Base-by-base conservation (phyloP, 2,888 invertebrate species). In the Spialia ferax region DNA sequence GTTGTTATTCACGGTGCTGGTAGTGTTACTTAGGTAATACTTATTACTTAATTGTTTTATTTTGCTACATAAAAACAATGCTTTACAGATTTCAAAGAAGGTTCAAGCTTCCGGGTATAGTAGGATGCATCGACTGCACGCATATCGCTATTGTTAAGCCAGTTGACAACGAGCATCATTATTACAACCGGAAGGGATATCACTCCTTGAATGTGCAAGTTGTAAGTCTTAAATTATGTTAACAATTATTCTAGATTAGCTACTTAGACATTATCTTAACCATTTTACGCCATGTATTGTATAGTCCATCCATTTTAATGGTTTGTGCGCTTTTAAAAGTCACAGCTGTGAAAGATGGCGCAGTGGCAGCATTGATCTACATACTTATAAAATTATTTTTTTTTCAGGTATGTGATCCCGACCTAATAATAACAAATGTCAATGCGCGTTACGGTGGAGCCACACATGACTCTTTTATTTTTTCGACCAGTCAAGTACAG, bases 391-490 rank as follows among this genome's bases (percentile, higher is more conserved):
- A 42, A 42, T 42, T 11, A 23, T 50, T 5, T 1, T 32, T 32
- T 10, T 67, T 70, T 35, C 61, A 72, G 69, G 52, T 72, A 42
- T 74, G 71, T 70, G 69, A 72, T 35, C 20, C 20, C 26, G 48
- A 70, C 18, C n/a, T 70, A n/a, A 0, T 23, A n/a, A 72, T 72
- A 29, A 42, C 57, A 29, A 72, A 69, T 65, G 69, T 71, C 0
- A 72, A 71, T 61, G 11, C 72, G 10, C 72, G 71, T 42, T 70
- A 63, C 70, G 71, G 73, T 63, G 74, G 71, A 68, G 70, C 72
- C 3, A 71, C 70, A 15, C 66, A 70, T 69, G 71, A 69, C 18
- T 18, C 71, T 8, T 45, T 54, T 62, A 69, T 68, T 61, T 63
- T 68, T 63, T 62, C 65, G 15, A 38, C 63, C 1, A 69, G 66